These are phyloP conservation scores for Toxotes chatareus DNA, from an alignment of 2,113 vertebrate genomes.

Conservation along the genomic window DNA sequence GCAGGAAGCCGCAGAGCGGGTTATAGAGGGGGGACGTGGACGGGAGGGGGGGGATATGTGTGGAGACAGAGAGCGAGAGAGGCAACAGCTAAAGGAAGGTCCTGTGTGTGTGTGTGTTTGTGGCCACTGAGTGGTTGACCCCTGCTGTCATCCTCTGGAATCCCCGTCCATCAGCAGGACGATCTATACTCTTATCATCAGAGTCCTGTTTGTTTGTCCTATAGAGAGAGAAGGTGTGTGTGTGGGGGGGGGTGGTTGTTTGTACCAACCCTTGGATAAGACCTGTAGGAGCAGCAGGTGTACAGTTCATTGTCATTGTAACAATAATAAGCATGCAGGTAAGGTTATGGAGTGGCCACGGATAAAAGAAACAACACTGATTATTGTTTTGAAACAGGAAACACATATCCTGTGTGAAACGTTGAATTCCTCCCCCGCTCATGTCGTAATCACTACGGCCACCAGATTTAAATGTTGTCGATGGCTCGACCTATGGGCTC, in stretches of 20 bases:
- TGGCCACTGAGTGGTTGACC: conserved; percentile 38
- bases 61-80: background rate
- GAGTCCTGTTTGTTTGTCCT: conserved; percentile 56
- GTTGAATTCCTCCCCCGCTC: too few relatives aligned
- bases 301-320: background rate
- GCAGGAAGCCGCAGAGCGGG: conserved; percentile 88
- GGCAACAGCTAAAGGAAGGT: conserved; percentile 3
- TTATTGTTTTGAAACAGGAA: too few relatives aligned
- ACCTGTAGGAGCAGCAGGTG: too few relatives aligned
- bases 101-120: conserved; percentile 44
- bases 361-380: too few relatives aligned
- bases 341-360: too few relatives aligned
- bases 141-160: conserved; percentile 68
- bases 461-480: too few relatives aligned
- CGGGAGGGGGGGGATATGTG: background rate
- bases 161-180: conserved; percentile 62
- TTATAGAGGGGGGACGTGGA: conserved; percentile 51
- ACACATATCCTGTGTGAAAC: too few relatives aligned
- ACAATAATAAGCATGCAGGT: too few relatives aligned
- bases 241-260: too few relatives aligned
- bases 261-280: background rate
- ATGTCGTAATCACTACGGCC: too few relatives aligned
- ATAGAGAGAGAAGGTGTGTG: background rate
- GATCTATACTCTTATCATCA: conserved; percentile 46
- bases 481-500: too few relatives aligned